A percentile compares a stretch with the other conserved stretches of the same genome.
These are phyloP conservation scores for Sinotaia quadrata DNA, from an alignment of 2,888 invertebrate species.

Conservation along the genomic window DNA sequence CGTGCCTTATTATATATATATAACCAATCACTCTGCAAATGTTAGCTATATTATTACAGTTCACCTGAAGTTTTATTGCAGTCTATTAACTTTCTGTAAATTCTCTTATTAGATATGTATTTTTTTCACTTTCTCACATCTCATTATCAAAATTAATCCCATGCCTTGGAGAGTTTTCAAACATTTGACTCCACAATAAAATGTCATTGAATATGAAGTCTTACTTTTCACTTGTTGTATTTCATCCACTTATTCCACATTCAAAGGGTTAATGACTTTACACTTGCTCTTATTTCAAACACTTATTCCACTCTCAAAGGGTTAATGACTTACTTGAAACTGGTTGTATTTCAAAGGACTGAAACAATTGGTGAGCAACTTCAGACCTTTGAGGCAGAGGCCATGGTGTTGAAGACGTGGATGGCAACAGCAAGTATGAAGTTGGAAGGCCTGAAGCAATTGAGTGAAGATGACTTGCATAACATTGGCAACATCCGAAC, in stretches of 20 bases:
- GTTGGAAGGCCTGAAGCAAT: constrained; percentile 53
- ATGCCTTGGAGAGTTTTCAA: too few relatives aligned
- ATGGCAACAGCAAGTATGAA: constrained; percentile 59
- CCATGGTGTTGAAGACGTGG: constrained; percentile 63
- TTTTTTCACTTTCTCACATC: too few relatives aligned
- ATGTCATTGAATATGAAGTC: too few relatives aligned
- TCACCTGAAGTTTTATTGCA: too few relatives aligned
- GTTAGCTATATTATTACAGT: too few relatives aligned
- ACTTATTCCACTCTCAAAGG: not conserved
- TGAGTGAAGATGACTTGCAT: constrained; percentile 57
- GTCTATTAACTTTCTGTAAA: too few relatives aligned
- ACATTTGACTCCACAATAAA: too few relatives aligned
- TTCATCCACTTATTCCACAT: not conserved
- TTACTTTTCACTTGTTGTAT: too few relatives aligned
- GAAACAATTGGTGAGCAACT: constrained; percentile 64
- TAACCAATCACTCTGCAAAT: too few relatives aligned
- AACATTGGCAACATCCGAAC: constrained; percentile 60
- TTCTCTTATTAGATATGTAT: too few relatives aligned
- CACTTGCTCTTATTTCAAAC: not conserved
- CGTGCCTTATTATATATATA: too few relatives aligned
- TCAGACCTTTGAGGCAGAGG: constrained; percentile 65
- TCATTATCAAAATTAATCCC: too few relatives aligned
- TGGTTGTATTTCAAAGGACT: constrained; percentile 49
- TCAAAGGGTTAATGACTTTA: not conserved
- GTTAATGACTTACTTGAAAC: not conserved